Percentiles rank a stretch among this genome's conserved stretches.
Evolutionary conservation across 1,140 invertebrate species (phyloP).

Genomic region (Microvelia longipes): DNA sequence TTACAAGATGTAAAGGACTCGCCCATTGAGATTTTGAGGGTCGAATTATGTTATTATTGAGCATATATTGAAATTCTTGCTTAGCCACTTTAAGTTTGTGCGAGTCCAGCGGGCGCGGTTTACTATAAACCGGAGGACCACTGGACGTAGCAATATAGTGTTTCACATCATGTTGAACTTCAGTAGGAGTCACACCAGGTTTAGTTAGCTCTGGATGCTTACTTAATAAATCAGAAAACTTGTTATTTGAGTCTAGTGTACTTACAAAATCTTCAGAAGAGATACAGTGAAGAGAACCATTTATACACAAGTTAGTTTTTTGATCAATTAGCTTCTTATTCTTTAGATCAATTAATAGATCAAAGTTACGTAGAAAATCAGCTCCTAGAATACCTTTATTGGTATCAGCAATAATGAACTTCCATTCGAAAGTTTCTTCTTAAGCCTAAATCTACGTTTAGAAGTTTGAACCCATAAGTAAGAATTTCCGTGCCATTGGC

Average conservation of each 20-base stretch:
- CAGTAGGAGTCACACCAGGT: neutral
- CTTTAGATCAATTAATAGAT: conserved; percentile 5
- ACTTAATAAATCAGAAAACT: neutral
- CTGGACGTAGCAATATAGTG: neutral
- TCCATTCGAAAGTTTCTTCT: too few species aligned
- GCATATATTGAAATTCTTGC: conserved; percentile 11
- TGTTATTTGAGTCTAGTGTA: neutral
- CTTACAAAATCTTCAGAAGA: neutral
- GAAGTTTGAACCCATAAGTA: too few species aligned
- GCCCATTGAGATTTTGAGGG: conserved; percentile 2
- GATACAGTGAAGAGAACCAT: neutral
- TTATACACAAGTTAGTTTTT: neutral
- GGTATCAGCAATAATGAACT: too few species aligned
- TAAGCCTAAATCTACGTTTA: too few species aligned
- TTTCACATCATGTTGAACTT: neutral
- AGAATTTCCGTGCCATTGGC: too few species aligned
- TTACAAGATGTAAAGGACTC: neutral
- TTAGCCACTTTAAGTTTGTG: neutral
- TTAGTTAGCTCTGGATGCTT: neutral
- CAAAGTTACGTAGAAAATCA: conserved; percentile 3
- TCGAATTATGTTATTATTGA: conserved; percentile 11
- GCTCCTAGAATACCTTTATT: conserved; percentile 2
- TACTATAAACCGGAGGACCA: neutral
- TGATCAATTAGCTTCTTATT: conserved; percentile 3
- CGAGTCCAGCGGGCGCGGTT: neutral